phyloP scores from a whole-genome alignment of 2,113 vertebrate species.

The Tragelaphus buxtoni region DNA sequence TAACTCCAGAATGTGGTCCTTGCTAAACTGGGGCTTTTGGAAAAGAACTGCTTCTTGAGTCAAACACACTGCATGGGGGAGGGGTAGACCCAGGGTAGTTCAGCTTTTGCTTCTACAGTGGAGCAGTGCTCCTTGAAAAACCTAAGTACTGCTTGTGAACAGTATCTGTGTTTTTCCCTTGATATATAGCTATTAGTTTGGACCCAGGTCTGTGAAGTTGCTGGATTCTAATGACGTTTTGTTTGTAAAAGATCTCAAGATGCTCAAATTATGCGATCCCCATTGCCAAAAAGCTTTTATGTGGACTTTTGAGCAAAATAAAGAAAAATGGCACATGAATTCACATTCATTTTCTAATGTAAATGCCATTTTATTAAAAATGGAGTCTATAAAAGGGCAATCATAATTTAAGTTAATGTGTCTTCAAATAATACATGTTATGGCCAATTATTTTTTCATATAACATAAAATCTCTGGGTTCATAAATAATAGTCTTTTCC shows the following conservation, averaged over 20 bases:
- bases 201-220: neutral
- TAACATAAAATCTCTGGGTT: conserved; percentile 40
- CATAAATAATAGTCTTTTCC: conserved; percentile 44
- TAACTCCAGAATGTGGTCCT: neutral
- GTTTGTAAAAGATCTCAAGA: conserved; percentile 41
- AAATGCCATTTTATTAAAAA: conserved; percentile 64
- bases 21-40: neutral
- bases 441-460: conserved; percentile 54
- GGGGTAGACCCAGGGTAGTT: neutral
- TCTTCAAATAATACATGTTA: conserved; percentile 53
- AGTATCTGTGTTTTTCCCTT: neutral
- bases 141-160: neutral
- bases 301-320: neutral
- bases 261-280: conserved; percentile 25
- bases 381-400: neutral
- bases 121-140: neutral
- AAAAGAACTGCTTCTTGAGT: neutral
- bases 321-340: neutral
- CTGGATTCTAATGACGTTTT: conserved; percentile 29
- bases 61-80: neutral
- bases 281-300: neutral
- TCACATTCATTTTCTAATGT: neutral
- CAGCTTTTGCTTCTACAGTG: neutral
- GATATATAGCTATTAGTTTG: neutral
- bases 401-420: conserved; percentile 51